Evolutionary conservation across 2,113 vertebrate species (phyloP).

Genomic region (Raja brachyura): DNA sequence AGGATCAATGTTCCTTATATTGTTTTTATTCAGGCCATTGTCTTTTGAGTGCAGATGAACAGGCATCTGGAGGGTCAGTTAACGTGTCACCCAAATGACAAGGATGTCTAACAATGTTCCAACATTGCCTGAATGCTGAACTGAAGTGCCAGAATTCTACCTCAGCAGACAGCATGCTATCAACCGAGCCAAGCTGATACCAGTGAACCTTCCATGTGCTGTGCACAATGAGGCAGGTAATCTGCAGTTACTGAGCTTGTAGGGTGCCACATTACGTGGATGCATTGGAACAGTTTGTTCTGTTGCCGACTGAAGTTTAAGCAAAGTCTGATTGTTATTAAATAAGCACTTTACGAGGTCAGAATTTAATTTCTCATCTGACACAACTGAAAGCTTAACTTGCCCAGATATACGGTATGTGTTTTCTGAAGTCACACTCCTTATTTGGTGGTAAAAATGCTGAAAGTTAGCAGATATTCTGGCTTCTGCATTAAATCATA

Average conservation of each 20-base stretch:
- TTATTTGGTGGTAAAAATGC: background rate
- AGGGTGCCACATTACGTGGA: background rate
- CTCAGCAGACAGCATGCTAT: background rate
- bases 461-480: background rate
- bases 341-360: background rate
- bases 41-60: background rate
- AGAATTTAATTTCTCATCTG: background rate
- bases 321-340: background rate
- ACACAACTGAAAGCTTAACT: background rate
- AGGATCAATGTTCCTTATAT: background rate
- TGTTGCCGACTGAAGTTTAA: background rate
- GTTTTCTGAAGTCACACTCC: background rate
- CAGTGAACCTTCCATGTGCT: background rate
- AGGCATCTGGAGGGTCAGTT: background rate
- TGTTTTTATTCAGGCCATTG: background rate
- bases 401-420: background rate
- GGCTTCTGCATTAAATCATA: background rate
- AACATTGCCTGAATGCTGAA: background rate
- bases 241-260: background rate
- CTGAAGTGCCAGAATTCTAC: background rate
- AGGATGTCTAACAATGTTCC: background rate
- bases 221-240: background rate
- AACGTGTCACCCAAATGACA: background rate
- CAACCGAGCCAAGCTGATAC: background rate
- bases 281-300: background rate